phyloP scores from a whole-genome alignment of 2,888 invertebrate species.

The Seira musarum region DNA sequence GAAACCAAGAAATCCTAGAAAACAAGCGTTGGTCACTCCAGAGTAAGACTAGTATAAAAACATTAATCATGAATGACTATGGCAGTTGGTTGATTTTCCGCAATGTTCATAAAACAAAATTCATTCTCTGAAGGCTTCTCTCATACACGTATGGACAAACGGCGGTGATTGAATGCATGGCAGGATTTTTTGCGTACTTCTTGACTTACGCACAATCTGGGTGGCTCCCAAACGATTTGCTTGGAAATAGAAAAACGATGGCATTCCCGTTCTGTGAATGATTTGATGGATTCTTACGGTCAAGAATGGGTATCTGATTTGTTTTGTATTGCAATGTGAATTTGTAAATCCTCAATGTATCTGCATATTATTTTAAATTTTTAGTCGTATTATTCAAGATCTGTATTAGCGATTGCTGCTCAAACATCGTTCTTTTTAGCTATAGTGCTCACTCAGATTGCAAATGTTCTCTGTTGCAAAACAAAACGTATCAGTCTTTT shows the following conservation, averaged over 20 bases:
- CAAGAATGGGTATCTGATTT: conserved; percentile 68
- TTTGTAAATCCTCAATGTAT: not conserved
- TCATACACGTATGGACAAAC: conserved; percentile 67
- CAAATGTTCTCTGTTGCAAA: conserved; percentile 67
- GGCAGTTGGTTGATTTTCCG: too few relatives aligned
- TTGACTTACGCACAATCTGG: conserved; percentile 64
- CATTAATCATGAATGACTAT: too few relatives aligned
- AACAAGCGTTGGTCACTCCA: conserved; percentile 83
- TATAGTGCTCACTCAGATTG: conserved; percentile 66
- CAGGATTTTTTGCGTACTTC: conserved; percentile 65
- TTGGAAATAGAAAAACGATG: conserved; percentile 49
- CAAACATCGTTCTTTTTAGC: conserved; percentile 67
- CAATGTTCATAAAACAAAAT: too few relatives aligned
- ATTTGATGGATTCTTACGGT: conserved; percentile 65
- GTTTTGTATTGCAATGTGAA: too few relatives aligned
- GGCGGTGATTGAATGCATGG: conserved; percentile 60
- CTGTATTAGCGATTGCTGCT: conserved; percentile 52
- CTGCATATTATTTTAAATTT: conserved; percentile 10
- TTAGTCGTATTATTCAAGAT: conserved; percentile 58
- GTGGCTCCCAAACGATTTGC: conserved; percentile 59
- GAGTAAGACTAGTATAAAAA: too few relatives aligned
- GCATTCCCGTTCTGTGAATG: conserved; percentile 63
- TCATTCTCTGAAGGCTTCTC: conserved; percentile 56
- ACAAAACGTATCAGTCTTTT: conserved; percentile 64
- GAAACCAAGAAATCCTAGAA: conserved; percentile 77